Evolutionary conservation across 2,888 invertebrate species (phyloP).

Genomic region (Dione juno): DNA sequence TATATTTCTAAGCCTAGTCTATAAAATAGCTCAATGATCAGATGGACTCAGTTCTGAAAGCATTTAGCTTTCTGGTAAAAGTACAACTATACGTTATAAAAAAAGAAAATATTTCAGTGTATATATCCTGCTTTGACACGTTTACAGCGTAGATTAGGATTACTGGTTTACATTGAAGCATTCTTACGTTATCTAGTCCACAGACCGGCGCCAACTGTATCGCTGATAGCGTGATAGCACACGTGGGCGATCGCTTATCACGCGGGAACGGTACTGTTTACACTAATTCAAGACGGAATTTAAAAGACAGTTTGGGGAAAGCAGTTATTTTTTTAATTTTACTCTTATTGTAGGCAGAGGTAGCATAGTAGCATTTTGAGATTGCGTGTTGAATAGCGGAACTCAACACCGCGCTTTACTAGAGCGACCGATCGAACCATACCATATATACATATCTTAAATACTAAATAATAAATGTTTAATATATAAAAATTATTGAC

Average conservation of each 20-base stretch:
- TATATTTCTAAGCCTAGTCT: too few relatives aligned
- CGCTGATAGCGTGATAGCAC: slow-evolving; percentile 60
- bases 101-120: background rate
- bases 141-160: slow-evolving; percentile 38
- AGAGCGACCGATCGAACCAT: too few relatives aligned
- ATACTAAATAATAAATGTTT: too few relatives aligned
- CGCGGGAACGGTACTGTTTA: slow-evolving; percentile 29
- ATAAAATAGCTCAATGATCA: too few relatives aligned
- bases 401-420: too few relatives aligned
- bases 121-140: slow-evolving; percentile 36
- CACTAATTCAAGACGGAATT: slow-evolving; percentile 14
- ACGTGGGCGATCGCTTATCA: slow-evolving; percentile 36
- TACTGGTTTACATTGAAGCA: slow-evolving; percentile 36
- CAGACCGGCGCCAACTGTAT: slow-evolving; percentile 58
- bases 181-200: slow-evolving; percentile 48
- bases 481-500: background rate
- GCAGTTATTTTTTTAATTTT: background rate
- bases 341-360: too few relatives aligned
- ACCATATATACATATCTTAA: too few relatives aligned
- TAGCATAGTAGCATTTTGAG: too few relatives aligned
- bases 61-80: too few relatives aligned
- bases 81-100: too few relatives aligned
- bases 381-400: too few relatives aligned
- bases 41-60: too few relatives aligned
- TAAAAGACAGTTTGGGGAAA: background rate